phyloP scores from a whole-genome alignment of 2,888 invertebrate species.

The Calephelis perditalis region DNA sequence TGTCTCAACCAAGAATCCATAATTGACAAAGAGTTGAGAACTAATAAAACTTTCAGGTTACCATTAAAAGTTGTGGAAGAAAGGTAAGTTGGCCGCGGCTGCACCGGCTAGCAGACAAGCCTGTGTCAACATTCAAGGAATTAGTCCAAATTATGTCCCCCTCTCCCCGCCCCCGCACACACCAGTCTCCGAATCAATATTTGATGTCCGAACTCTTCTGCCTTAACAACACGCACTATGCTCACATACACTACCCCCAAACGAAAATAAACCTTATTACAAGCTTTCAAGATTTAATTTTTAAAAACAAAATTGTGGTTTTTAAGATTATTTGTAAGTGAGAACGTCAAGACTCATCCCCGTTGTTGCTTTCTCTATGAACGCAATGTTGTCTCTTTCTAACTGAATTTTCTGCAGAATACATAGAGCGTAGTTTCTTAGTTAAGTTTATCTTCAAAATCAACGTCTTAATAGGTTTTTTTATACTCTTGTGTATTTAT shows the following conservation, averaged over 20 bases:
- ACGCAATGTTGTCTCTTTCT: slow-evolving; percentile 71
- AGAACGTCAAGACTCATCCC: slow-evolving; percentile 56
- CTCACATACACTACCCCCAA: slow-evolving; percentile 43
- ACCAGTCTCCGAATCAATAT: slow-evolving; percentile 74
- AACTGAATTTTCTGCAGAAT: slow-evolving; percentile 61
- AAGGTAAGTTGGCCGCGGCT: slow-evolving; percentile 57
- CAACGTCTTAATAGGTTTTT: background rate
- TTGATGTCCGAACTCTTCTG: slow-evolving; percentile 78
- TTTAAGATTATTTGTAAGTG: slow-evolving; percentile 36
- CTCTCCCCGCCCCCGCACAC: slow-evolving; percentile 39
- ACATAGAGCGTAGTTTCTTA: slow-evolving; percentile 21
- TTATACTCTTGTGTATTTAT: too few species aligned
- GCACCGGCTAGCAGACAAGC: slow-evolving; percentile 59
- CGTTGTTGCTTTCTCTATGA: slow-evolving; percentile 61
- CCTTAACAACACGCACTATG: slow-evolving; percentile 74
- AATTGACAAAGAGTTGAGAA: slow-evolving; percentile 21
- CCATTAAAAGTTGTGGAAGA: slow-evolving; percentile 51
- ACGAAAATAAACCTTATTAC: slow-evolving; percentile 25
- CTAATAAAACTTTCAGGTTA: slow-evolving; percentile 28
- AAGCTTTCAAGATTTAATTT: slow-evolving; percentile 23
- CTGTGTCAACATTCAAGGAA: slow-evolving; percentile 71
- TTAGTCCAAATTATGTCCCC: slow-evolving; percentile 76
- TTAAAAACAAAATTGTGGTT: slow-evolving; percentile 16
- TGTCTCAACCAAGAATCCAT: background rate
- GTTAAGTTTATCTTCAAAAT: background rate